A percentile compares a stretch with the other conserved stretches of the same genome.
phyloP scores from a whole-genome alignment of 2,888 invertebrate genomes.

The Dicyrtoma fusca region DNA sequence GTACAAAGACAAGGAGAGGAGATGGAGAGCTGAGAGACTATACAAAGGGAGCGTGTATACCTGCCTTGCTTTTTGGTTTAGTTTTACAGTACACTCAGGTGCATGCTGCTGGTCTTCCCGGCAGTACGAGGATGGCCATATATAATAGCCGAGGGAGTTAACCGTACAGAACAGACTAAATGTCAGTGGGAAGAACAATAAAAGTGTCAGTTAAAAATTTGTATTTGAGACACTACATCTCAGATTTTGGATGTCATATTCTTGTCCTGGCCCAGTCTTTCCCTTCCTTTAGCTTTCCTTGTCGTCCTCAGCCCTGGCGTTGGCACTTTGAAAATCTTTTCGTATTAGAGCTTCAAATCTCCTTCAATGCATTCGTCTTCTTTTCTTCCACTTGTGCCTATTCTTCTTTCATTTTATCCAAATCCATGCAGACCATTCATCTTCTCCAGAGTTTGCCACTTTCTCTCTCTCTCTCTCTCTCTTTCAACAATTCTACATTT shows the following conservation, averaged over 20 bases:
- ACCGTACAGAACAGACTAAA: slow-evolving; percentile 29
- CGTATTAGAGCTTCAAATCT: too few species aligned
- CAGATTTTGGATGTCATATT: slow-evolving; percentile 29
- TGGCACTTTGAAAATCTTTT: too few species aligned
- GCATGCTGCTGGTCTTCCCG: neutral
- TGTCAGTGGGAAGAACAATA: slow-evolving; percentile 42
- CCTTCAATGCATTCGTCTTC: neutral
- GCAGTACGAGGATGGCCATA: neutral
- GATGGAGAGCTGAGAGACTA: too few species aligned
- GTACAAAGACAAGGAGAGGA: neutral
- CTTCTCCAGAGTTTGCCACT: slow-evolving; percentile 2
- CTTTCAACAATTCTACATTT: neutral
- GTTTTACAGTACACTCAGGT: neutral
- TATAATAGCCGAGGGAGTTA: slow-evolving; percentile 38
- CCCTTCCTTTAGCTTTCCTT: slow-evolving; percentile 4
- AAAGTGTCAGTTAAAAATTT: slow-evolving; percentile 43
- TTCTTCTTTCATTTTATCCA: slow-evolving; percentile 21
- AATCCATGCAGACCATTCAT: slow-evolving; percentile 30
- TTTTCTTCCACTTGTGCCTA: neutral
- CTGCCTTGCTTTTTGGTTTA: too few species aligned
- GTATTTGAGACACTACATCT: slow-evolving; percentile 33
- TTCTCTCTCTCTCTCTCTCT: neutral
- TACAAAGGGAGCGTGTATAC: too few species aligned
- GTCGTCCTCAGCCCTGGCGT: neutral
- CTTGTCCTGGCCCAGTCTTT: too few species aligned